Evolutionary conservation across 2,797 vertebrate species (phyloP), one percentile per base, ranked within the genome.

Genomic region (Alexandromys oeconomus): DNA sequence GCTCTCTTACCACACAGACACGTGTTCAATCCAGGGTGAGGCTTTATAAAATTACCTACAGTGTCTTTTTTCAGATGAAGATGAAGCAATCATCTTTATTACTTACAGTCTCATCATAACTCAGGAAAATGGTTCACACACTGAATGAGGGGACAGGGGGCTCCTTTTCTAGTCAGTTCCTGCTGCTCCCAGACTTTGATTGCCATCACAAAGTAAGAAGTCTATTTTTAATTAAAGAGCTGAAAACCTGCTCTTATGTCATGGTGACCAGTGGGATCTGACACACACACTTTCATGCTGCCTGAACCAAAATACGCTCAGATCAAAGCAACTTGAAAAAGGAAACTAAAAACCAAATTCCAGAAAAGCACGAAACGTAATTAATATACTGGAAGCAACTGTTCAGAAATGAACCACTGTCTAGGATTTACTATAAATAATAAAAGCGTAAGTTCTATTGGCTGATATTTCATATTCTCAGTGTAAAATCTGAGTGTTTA

Each of bases 201-300:
- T 92, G n/a, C 27, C 17, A 51, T 90, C 4, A 31, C 76, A 74
- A 91, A 94, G n/a, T 1, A 1, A 89, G 37, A 65, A 90, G 46
- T 0, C 31, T 78, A 34, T 77, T 94, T 94, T 79, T 92, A 96
- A 95, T 96, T 96, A 95, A 74, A 91, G 48, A 92, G 81, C 34
- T 73, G 77, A 92, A 86, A 96, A 77, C 73, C 37, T 74, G 79
- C 93, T 96, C 40, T 92, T 92, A 77, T 82, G 81, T 95, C 93
- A 80, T 51, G 23, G 51, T 82, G 96, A 95, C 85, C 80, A 81
- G 40, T 87, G 59, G 19, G 63, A 82, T 74, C 48, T 93, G 82
- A 93, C 91, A 96, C 59, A 61, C 54, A 48, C 19, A 87, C 7
- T 51, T 29, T 23, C 54, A n/a, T 91, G n/a, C 67, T 89, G 46